Percentiles rank a stretch among this genome's conserved stretches.
Evolutionary conservation across 2,113 vertebrate species (phyloP).

Genomic region (Silurus meridionalis): DNA sequence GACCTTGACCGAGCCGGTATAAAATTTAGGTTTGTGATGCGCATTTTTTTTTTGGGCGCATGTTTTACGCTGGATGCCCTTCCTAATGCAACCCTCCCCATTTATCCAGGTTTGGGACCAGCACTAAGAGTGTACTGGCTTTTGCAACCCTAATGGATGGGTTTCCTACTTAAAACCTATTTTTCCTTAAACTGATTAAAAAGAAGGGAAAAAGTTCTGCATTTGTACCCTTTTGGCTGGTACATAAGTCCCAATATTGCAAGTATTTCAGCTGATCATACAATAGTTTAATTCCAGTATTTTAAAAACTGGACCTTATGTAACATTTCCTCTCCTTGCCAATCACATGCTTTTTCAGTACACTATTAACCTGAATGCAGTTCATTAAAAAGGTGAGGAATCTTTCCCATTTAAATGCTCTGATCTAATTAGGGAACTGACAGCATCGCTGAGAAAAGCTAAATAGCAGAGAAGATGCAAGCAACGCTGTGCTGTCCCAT

Average conservation of each 20-base stretch:
- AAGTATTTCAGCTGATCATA: neutral
- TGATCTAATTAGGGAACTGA: neutral
- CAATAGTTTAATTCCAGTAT: neutral
- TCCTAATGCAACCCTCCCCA: too few species aligned
- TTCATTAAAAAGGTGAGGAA: neutral
- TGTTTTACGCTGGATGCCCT: too few species aligned
- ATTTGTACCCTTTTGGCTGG: neutral
- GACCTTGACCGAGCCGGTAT: too few species aligned
- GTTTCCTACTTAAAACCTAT: too few species aligned
- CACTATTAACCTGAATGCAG: neutral
- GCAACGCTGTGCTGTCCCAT: slow-evolving; percentile 5
- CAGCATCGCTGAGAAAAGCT: neutral
- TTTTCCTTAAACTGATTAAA: too few species aligned
- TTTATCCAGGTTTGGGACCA: too few species aligned
- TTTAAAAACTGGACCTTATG: neutral
- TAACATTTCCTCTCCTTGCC: neutral
- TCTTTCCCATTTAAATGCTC: neutral
- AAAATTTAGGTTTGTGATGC: too few species aligned
- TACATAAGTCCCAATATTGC: neutral
- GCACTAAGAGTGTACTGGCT: too few species aligned
- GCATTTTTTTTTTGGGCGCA: too few species aligned
- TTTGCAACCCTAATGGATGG: too few species aligned
- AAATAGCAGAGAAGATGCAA: neutral
- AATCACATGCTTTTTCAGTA: neutral
- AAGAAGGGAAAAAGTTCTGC: neutral